Percentiles rank a stretch among this genome's conserved stretches.
Evolutionary conservation across 2,888 invertebrate genomes (phyloP).

Genomic region (Dysmachus trigonus): DNA sequence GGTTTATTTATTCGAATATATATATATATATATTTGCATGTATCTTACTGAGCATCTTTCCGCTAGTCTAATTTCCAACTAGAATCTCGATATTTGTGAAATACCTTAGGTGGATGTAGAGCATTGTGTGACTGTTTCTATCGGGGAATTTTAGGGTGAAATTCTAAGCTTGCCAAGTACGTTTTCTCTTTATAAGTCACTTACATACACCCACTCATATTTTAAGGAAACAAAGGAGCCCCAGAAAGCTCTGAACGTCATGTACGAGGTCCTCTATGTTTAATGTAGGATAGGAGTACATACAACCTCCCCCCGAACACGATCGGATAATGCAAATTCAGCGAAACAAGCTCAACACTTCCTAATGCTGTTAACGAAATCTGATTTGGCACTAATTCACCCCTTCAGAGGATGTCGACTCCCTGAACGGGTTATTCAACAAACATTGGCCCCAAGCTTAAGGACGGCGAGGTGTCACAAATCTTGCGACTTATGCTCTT

Average conservation of each 20-base stretch:
- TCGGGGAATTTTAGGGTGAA: not conserved
- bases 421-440: not conserved
- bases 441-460: slow-evolving; percentile 10
- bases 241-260: not conserved
- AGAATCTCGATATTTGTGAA: not conserved
- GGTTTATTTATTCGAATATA: too few species aligned
- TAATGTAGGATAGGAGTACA: not conserved
- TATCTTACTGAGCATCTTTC: not conserved
- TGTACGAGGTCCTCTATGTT: not conserved
- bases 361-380: slow-evolving; percentile 24
- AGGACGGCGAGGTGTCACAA: not conserved
- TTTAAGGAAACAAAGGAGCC: not conserved
- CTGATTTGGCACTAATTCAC: slow-evolving; percentile 27
- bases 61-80: not conserved
- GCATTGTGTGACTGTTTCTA: not conserved
- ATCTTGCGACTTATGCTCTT: slow-evolving; percentile 17
- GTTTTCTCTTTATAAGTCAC: not conserved
- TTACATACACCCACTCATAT: not conserved
- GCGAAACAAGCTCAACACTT: slow-evolving; percentile 10
- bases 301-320: not conserved
- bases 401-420: not conserved
- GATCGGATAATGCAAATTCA: slow-evolving; percentile 28
- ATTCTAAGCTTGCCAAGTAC: not conserved
- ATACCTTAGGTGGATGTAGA: not conserved
- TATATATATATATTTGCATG: too few species aligned